Base-by-base conservation (phyloP, 2,797 vertebrate species). In the Sphenodon punctatus region DNA sequence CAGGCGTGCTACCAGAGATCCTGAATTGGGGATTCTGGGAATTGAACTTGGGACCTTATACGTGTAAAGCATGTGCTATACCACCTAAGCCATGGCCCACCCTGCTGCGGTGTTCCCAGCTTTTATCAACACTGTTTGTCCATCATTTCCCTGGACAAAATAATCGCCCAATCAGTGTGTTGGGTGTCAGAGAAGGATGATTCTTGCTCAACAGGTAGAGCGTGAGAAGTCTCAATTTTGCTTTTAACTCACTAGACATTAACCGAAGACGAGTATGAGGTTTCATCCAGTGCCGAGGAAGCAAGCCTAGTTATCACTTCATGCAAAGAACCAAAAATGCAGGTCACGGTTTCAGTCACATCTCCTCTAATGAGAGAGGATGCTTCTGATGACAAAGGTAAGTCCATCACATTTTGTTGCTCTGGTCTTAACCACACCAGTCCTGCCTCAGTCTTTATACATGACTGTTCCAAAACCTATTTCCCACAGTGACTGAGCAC, bases 321-420 rank as follows among this genome's bases (percentile, higher is more conserved):
- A 80, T 96, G 95, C 85, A 96, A 96, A 95, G 97, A 97, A 93
- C 97, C 97, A 90, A 96, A 95, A 95, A 97, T 97, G 95, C 96
- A 96, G 95, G 97, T 97, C 94, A 96, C 95, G 27, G 91, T 98
- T 93, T 97, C 96, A 63, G 91, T 97, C 89, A 98, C 97, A 76
- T 98, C 97, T 30, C 95, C 97, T 75, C 95, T 97, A 94, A 97
- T 98, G 97, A 96, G 96, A 82, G 96, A 97, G 92, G 97, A 97
- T 77, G 87, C 94, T 85, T 89, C 93, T 56, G 85, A 92, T 88
- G 95, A 95, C 89, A 94, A 67, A 95, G 97, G 97, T 95, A 86
- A 89, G 11, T 34, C 30, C n/a, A n/a, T n/a, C n/a, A n/a, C n/a
- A n/a, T n/a, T n/a, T n/a, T n/a, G n/a, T n/a, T n/a, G 23, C 20